Percentiles rank a stretch among this genome's conserved stretches.
Conservation (phyloP, 2,113 vertebrate genomes). For the Melospiza georgiana region DNA sequence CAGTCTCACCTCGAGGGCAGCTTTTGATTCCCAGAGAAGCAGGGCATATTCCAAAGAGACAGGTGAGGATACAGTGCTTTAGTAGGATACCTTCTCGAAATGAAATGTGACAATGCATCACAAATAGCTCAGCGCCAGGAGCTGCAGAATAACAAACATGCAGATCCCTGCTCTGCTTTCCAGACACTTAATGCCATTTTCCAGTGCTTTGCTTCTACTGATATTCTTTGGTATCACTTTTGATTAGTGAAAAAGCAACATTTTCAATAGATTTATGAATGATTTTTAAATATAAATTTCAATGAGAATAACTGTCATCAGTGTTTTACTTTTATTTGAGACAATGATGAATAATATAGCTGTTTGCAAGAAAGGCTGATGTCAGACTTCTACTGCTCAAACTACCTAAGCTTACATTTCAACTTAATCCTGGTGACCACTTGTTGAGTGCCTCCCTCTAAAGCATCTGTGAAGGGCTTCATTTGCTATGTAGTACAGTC, state of each 20-base stretch:
- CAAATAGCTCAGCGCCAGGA: not conserved
- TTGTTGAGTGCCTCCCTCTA: not conserved
- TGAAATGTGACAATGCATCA: accelerated
- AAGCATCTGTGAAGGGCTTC: not conserved
- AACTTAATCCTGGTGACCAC: not conserved
- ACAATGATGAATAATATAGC: not conserved
- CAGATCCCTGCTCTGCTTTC: not conserved
- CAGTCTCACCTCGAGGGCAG: not conserved
- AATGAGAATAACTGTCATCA: not conserved
- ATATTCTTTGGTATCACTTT: not conserved
- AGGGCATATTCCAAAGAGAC: not conserved
- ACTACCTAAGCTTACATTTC: not conserved
- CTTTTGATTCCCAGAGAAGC: not conserved
- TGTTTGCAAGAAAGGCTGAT: not conserved
- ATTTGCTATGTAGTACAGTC: not conserved
- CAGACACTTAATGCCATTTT: not conserved
- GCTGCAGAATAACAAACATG: not conserved
- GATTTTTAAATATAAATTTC: not conserved
- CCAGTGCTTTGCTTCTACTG: not conserved
- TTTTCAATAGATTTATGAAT: not conserved
- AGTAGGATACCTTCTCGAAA: not conserved
- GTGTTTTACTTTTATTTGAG: not conserved
- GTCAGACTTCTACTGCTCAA: not conserved
- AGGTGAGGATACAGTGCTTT: not conserved
- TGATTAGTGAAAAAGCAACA: not conserved